These are phyloP conservation scores for Ancistrus triradiatus DNA, from an alignment of 2,113 vertebrate species.

Conservation along the genomic window DNA sequence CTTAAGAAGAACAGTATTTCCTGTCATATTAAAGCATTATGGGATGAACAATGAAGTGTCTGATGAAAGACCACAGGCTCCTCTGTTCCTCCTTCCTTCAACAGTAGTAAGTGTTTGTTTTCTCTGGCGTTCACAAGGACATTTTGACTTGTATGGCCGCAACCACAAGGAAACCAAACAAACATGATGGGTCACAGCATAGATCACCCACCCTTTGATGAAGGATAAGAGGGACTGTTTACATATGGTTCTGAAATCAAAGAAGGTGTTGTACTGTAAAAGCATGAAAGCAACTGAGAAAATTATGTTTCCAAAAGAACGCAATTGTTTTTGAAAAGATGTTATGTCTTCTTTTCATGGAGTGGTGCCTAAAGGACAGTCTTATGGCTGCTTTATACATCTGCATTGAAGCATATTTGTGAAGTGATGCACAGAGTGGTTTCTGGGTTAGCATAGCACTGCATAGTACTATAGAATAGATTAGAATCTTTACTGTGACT, in stretches of 20 bases:
- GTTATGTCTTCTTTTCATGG: slow-evolving; percentile 45
- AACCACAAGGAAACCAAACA: slow-evolving; percentile 20
- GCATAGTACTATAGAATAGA: too few relatives aligned
- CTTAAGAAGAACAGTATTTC: slow-evolving; percentile 14
- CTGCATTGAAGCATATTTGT: too few relatives aligned
- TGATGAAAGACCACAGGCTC: slow-evolving; percentile 13
- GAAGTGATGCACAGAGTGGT: too few relatives aligned
- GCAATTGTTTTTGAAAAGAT: slow-evolving; percentile 15
- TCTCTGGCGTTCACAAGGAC: slow-evolving; percentile 14
- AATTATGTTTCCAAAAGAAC: neutral
- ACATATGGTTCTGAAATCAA: slow-evolving; percentile 37
- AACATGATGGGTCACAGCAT: neutral
- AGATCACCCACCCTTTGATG: slow-evolving; percentile 24
- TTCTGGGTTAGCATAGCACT: too few relatives aligned
- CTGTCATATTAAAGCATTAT: slow-evolving; percentile 28
- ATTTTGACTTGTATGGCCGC: slow-evolving; percentile 4
- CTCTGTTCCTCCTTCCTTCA: slow-evolving; percentile 2
- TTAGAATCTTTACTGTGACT: too few relatives aligned
- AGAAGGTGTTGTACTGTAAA: slow-evolving; percentile 20
- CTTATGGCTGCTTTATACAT: too few relatives aligned
- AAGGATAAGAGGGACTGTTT: slow-evolving; percentile 22
- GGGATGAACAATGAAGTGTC: slow-evolving; percentile 38
- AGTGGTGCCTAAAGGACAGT: neutral
- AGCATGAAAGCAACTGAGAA: neutral
- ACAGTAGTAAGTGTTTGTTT: slow-evolving; percentile 41